These are phyloP conservation scores for Poeciliopsis presidionis DNA, from an alignment of 2,797 vertebrate species.

Conservation along the genomic window DNA sequence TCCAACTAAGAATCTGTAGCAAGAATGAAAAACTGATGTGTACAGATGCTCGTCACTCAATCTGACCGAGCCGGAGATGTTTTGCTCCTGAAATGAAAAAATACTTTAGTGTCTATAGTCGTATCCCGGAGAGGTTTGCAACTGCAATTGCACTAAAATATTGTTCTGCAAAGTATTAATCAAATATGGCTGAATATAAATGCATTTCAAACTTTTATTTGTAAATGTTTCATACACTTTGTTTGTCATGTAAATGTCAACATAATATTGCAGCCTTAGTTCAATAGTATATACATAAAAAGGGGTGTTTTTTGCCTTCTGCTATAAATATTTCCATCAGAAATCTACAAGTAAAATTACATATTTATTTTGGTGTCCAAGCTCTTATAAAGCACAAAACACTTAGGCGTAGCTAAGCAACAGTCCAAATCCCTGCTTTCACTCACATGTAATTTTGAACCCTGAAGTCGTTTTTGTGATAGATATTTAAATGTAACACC, in stretches of 20 bases:
- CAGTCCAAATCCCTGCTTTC: background rate
- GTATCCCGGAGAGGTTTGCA: background rate
- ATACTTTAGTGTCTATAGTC: background rate
- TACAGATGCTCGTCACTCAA: background rate
- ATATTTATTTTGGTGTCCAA: slow-evolving; percentile 5
- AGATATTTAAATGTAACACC: background rate
- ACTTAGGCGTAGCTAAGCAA: background rate
- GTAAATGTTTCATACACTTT: background rate
- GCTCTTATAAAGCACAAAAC: background rate
- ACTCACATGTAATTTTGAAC: background rate
- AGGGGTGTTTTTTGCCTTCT: slow-evolving; percentile 16
- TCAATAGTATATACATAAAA: background rate
- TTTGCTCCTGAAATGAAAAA: background rate
- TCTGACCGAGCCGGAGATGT: background rate
- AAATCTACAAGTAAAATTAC: background rate
- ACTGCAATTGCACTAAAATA: background rate
- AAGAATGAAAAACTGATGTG: background rate
- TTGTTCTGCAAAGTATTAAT: background rate
- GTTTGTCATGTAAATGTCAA: background rate
- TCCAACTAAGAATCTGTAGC: background rate
- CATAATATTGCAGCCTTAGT: background rate
- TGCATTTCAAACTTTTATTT: background rate
- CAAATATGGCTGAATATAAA: background rate
- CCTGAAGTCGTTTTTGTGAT: background rate
- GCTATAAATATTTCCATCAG: background rate